Evolutionary conservation across 2,797 vertebrate species (phyloP), one percentile per base, ranked within the genome.

Genomic region (Arnoldichthys spilopterus): DNA sequence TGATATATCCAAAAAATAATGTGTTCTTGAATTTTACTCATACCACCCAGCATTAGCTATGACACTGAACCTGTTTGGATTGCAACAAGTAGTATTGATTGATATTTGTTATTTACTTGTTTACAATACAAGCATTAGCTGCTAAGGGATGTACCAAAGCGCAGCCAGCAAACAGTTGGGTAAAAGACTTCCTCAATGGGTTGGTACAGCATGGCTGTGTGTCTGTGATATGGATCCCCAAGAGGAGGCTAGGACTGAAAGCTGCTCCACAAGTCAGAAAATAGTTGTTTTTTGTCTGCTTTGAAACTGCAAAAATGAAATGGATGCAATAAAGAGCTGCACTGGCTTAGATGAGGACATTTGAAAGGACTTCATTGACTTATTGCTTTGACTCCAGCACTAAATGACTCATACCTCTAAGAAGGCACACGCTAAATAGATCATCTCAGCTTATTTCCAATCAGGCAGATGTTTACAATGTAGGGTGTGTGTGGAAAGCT

Each of bases 371-470:
- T 84, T 88, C 88, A 82, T 53, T 83, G 82, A 81, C 9, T 77
- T 58, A 73, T 76, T 78, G 86, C 79, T 82, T 66, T 80, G 87
- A 89, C 87, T 89, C 90, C 88, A 85, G 88, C 74, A 77, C 61
- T 71, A 91, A 90, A 80, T 84, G 85, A 88, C 72, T 82, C 87
- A 91, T 85, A 87, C 86, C 87, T 90, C 83, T 47, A 58, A 71
- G 73, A 76, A 87, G 86, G 87, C 76, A 86, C 84, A 88, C 88
- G 90, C 88, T 87, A 90, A 91, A 91, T 84, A 86, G 86, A 73
- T 89, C 84, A 84, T 91, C 85, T 88, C 90, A 89, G 88, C 77
- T 87, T 82, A 84, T 63, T 80, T 49, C 30, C 56, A 72, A 77
- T 88, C 72, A 72, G 84, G 86, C 49, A 34, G 67, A 87, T 78